Base-by-base conservation (phyloP, 2,113 vertebrate species). In the Sapayoa aenigma region DNA sequence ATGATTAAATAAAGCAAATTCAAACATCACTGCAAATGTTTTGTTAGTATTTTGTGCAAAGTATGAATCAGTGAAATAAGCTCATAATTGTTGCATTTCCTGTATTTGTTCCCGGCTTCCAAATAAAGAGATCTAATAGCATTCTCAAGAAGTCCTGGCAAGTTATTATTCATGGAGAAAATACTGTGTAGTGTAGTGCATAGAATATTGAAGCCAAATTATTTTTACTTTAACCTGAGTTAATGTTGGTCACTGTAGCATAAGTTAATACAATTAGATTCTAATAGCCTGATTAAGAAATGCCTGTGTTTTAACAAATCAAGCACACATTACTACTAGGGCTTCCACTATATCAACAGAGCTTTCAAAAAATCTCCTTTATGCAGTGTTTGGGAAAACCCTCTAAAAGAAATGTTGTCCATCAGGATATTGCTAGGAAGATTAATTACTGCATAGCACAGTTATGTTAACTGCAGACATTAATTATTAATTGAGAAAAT, bases 51-150 rank as follows among this genome's bases (percentile, higher is more conserved):
- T 95, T 97, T 96, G 41, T 22, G 11, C 27, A 60, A 41, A 76
- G 47, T 59, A 10, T 83, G 80, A 96, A 93, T 95, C 91, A 92
- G 72, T 95, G 95, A 96, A 95, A 93, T 71, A 92, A 92, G 81
- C 25, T 90, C 35, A 14, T 95, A 92, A 90, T 88, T 96, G 55
- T 86, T 80, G 62, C 58, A 72, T 93, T 97, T 96, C 52, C 76
- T 42, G 1, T 76, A 13, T 81, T 67, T 87, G 47, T 88, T 94
- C 62, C 81, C 87, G 90, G 58, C 60, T 96, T 87, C 49, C 72
- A 92, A 85, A 81, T 55, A 56, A 63, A 71, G 71, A 90, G 52
- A 76, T 94, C 37, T 74, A 95, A 93, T 52, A 68, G 55, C 31
- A 5, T 72, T 93, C 31, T 42, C 71, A 39, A 90, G 87, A 84